phyloP scores from a whole-genome alignment of 2,113 vertebrate species.

The Pteronura brasiliensis region DNA sequence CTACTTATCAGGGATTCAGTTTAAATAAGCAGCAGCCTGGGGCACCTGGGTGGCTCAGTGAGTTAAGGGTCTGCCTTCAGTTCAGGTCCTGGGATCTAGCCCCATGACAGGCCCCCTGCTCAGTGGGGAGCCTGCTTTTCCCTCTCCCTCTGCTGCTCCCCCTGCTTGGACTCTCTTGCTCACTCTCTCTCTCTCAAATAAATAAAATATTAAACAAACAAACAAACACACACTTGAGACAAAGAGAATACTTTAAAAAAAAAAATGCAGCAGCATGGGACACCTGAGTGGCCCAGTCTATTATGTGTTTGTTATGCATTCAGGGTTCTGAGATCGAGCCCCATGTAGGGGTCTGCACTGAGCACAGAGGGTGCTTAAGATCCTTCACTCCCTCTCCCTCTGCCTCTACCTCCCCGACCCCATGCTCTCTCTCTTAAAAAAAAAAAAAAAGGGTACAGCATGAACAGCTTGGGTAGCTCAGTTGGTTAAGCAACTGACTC shows the following conservation, averaged over 20 bases:
- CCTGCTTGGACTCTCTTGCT: too few relatives aligned
- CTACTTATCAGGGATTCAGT: neutral
- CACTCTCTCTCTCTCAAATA: too few relatives aligned
- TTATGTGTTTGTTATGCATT: too few relatives aligned
- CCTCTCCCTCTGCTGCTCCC: neutral
- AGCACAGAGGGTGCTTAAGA: neutral
- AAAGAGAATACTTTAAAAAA: too few relatives aligned
- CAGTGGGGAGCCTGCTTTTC: neutral
- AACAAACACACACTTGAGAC: too few relatives aligned
- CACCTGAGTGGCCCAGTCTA: too few relatives aligned
- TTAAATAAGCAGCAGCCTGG: neutral
- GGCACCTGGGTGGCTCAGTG: neutral
- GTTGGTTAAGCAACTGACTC: neutral
- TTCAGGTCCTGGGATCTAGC: neutral
- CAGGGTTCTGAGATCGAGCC: too few relatives aligned
- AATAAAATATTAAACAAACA: too few relatives aligned
- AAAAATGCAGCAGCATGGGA: too few relatives aligned
- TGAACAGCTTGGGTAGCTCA: neutral
- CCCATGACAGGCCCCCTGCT: neutral
- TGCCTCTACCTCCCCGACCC: neutral
- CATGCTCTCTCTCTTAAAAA: neutral
- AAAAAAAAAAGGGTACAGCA: neutral
- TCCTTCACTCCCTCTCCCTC: neutral
- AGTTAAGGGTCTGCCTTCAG: neutral
- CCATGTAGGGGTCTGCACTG: too few relatives aligned